A percentile compares a stretch with the other conserved stretches of the same genome.
phyloP scores from a whole-genome alignment of 2,888 invertebrate species.

The Chamaedrilus cognettii region DNA sequence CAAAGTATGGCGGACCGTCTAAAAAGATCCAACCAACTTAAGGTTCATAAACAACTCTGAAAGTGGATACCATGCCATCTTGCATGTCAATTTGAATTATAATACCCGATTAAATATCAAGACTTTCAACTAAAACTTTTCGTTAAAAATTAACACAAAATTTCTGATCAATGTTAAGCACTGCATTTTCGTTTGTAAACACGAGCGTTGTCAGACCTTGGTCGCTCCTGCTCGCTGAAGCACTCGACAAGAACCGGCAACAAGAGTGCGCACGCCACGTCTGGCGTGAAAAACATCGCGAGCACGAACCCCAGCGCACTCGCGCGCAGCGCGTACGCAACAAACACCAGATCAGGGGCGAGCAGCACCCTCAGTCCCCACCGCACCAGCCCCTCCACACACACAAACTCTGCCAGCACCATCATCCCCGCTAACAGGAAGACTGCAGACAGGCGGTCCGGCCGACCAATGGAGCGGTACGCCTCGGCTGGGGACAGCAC shows the following conservation, averaged over 20 bases:
- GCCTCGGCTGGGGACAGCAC: conserved; percentile 35
- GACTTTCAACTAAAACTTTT: too few species aligned
- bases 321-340: conserved; percentile 34
- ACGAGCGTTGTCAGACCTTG: not conserved
- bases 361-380: conserved; percentile 29
- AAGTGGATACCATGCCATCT: too few species aligned
- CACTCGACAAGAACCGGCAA: conserved; percentile 37
- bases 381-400: conserved; percentile 35
- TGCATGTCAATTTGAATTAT: too few species aligned
- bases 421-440: conserved; percentile 40
- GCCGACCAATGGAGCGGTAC: conserved; percentile 34
- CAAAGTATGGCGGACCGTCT: too few species aligned
- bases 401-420: conserved; percentile 38
- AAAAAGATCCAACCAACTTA: too few species aligned
- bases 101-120: too few species aligned
- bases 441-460: conserved; percentile 31
- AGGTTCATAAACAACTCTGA: too few species aligned
- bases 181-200: too few species aligned
- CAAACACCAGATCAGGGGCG: conserved; percentile 26
- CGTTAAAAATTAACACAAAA: too few species aligned
- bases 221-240: conserved; percentile 38
- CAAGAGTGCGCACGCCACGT: conserved; percentile 37
- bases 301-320: conserved; percentile 30
- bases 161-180: too few species aligned
- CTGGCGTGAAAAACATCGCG: conserved; percentile 40